A percentile compares a stretch with the other conserved stretches of the same genome.
phyloP scores from a whole-genome alignment of 2,113 vertebrate species.

The Rattus rattus region DNA sequence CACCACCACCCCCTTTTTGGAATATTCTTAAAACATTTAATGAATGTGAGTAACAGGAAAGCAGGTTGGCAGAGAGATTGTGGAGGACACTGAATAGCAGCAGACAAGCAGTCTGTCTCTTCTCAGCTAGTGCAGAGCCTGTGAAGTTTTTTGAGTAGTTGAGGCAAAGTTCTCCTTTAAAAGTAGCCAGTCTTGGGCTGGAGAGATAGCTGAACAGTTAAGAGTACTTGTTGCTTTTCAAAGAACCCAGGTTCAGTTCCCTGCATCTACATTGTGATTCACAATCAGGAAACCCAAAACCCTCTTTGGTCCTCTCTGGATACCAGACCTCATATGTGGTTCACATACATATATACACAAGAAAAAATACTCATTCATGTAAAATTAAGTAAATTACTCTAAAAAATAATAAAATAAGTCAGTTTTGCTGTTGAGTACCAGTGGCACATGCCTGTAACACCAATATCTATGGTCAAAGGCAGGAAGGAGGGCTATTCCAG shows the following conservation, averaged over 20 bases:
- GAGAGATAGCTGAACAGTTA: neutral
- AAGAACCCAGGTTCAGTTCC: neutral
- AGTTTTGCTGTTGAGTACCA: neutral
- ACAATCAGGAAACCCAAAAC: neutral
- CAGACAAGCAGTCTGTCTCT: neutral
- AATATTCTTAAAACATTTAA: conserved; percentile 13
- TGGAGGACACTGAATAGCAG: neutral
- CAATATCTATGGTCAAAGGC: neutral
- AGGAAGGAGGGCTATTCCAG: neutral
- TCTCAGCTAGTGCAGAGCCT: neutral
- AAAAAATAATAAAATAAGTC: neutral
- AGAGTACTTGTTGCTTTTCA: neutral
- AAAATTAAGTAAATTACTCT: neutral
- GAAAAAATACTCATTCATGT: neutral
- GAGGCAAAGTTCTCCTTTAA: conserved; percentile 16
- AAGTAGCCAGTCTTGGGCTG: neutral
- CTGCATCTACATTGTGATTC: neutral
- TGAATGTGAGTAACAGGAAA: conserved; percentile 18
- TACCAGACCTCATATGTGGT: neutral
- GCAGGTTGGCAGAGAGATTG: neutral
- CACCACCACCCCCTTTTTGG: too few relatives aligned
- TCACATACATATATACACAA: neutral
- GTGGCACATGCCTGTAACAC: neutral
- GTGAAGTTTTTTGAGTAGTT: conserved; percentile 41
- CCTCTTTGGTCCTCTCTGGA: neutral